A percentile compares a stretch with the other conserved stretches of the same genome.
phyloP scores from a whole-genome alignment of 2,888 invertebrate genomes.

The Cephonodes hylas region DNA sequence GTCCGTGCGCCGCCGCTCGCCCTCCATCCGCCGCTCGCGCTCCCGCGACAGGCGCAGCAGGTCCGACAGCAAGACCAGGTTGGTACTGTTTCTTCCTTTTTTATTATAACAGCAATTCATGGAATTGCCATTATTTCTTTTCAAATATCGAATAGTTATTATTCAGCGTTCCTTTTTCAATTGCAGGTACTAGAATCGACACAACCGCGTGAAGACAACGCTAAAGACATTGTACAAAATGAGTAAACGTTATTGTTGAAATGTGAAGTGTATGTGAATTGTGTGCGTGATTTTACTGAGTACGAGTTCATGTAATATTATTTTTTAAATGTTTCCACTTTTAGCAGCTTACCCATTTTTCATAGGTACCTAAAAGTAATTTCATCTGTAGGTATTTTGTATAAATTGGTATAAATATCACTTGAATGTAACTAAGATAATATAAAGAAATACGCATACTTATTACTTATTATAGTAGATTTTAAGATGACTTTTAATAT shows the following conservation, averaged over 20 bases:
- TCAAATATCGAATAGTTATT: background rate
- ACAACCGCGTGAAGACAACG: background rate
- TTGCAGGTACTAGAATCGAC: conserved; percentile 16
- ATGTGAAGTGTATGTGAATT: conserved; percentile 20
- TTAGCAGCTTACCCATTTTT: background rate
- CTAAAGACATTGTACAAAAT: conserved; percentile 7
- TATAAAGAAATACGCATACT: conserved; percentile 5
- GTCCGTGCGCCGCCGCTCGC: conserved; percentile 67
- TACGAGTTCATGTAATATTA: background rate
- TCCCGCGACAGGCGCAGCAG: conserved; percentile 72
- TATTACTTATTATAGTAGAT: conserved; percentile 5
- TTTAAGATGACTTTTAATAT: conserved; percentile 8
- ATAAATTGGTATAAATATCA: conserved; percentile 3
- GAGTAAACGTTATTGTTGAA: background rate
- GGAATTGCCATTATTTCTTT: background rate
- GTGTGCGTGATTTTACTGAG: conserved; percentile 20
- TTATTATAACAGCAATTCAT: background rate
- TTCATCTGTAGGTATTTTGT: background rate
- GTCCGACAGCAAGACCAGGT: conserved; percentile 75
- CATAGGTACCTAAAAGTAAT: background rate
- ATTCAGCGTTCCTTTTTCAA: background rate
- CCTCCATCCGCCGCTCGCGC: conserved; percentile 65
- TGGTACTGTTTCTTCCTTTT: conserved; percentile 19
- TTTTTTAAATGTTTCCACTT: background rate
- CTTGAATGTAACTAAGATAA: background rate